Conservation (phyloP, 1,140 invertebrate genomes). For the Formica exsecta region DNA sequence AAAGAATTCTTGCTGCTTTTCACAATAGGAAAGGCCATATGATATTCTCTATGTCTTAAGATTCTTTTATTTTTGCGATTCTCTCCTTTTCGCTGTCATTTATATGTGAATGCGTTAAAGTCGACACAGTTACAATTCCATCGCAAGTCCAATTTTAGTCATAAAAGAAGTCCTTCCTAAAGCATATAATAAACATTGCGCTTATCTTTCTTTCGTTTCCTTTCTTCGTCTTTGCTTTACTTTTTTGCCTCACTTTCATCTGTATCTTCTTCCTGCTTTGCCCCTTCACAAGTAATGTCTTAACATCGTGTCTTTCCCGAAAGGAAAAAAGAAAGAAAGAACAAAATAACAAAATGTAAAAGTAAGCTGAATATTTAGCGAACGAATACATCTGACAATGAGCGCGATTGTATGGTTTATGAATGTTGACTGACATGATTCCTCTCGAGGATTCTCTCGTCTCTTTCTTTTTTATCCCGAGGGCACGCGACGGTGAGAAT, state of each 20-base stretch:
- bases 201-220: constrained; percentile 26
- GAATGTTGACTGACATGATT: constrained; percentile 47
- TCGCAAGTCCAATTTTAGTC: constrained; percentile 54
- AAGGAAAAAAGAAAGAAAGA: neutral
- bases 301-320: constrained; percentile 32
- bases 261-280: neutral
- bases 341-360: constrained; percentile 16
- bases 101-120: constrained; percentile 59
- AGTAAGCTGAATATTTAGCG: constrained; percentile 72
- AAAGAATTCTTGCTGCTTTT: constrained; percentile 19
- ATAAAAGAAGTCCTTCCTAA: constrained; percentile 45
- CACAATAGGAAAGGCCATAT: constrained; percentile 25
- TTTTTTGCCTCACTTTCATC: neutral
- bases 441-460: constrained; percentile 23
- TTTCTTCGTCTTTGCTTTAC: neutral
- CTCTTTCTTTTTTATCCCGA: neutral
- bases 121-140: constrained; percentile 30
- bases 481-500: constrained; percentile 28
- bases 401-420: constrained; percentile 37
- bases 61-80: constrained; percentile 31
- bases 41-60: constrained; percentile 40
- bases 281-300: constrained; percentile 34
- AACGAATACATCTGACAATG: constrained; percentile 60
- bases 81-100: constrained; percentile 41
- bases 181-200: constrained; percentile 56